These are phyloP conservation scores for Oligia latruncula DNA, from an alignment of 2,888 invertebrate genomes.

Conservation along the genomic window DNA sequence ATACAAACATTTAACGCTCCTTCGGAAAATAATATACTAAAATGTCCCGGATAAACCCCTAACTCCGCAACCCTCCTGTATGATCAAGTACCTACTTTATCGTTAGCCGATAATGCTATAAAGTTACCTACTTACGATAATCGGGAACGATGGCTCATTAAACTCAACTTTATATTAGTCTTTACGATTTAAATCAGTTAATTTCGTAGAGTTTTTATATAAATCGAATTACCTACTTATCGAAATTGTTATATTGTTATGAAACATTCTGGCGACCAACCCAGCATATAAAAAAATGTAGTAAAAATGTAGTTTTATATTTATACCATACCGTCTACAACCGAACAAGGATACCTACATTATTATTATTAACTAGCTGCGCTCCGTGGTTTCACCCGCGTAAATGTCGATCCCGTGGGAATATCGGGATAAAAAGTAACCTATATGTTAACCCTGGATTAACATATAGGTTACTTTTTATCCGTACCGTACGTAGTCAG, in stretches of 20 bases:
- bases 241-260: not conserved
- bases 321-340: not conserved
- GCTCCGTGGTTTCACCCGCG: too few species aligned
- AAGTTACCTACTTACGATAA: slow-evolving; percentile 9
- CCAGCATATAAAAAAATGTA: not conserved
- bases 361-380: not conserved
- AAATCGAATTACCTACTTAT: not conserved
- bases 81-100: slow-evolving; percentile 33
- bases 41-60: not conserved
- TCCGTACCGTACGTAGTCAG: too few species aligned
- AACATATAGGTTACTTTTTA: too few species aligned
- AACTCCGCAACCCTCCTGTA: not conserved
- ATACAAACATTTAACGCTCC: not conserved
- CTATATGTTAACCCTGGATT: too few species aligned
- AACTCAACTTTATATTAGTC: not conserved
- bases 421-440: too few species aligned
- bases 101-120: slow-evolving; percentile 32
- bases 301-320: not conserved
- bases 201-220: not conserved
- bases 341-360: not conserved
- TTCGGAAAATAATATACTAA: not conserved
- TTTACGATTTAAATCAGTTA: slow-evolving; percentile 19
- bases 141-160: slow-evolving; percentile 8
- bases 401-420: too few species aligned
- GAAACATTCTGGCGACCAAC: not conserved